phyloP scores from a whole-genome alignment of 2,113 vertebrate species.

The Choloepus hoffmanni region DNA sequence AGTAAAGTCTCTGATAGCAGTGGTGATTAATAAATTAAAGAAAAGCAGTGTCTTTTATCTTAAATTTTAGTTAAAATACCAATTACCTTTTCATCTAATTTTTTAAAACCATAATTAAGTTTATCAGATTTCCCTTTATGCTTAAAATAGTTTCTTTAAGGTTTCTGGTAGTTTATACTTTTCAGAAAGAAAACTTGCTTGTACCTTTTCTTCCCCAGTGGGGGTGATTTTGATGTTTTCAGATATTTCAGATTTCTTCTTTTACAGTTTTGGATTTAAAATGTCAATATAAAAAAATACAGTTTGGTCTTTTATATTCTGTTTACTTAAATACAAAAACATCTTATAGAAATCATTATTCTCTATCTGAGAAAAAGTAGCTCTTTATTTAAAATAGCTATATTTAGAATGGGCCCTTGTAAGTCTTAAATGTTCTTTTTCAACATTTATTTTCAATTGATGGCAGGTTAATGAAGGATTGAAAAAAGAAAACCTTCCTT shows the following conservation, averaged over 20 bases:
- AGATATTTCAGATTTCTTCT: conserved; percentile 41
- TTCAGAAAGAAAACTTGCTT: conserved; percentile 53
- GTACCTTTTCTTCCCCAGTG: background rate
- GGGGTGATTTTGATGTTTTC: conserved; percentile 18
- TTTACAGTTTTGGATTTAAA: conserved; percentile 49
- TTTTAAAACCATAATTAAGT: background rate
- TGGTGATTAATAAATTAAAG: background rate
- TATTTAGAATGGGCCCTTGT: background rate
- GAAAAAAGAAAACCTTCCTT: background rate
- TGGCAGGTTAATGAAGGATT: background rate
- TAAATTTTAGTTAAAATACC: conserved; percentile 28
- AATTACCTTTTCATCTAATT: background rate
- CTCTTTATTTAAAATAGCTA: background rate
- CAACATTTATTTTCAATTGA: background rate
- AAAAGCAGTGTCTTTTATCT: conserved; percentile 53
- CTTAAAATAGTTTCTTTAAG: conserved; percentile 37
- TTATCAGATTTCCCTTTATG: conserved; percentile 22
- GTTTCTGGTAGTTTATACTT: background rate
- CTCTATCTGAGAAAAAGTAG: background rate
- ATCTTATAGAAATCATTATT: background rate
- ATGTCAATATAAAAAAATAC: background rate
- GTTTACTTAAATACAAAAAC: conserved; percentile 36
- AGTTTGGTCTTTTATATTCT: conserved; percentile 1
- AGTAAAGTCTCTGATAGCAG: background rate
- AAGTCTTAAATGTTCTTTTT: conserved; percentile 40